Base-by-base conservation (phyloP, 2,113 vertebrate genomes). In the Poeciliopsis prolifica region DNA sequence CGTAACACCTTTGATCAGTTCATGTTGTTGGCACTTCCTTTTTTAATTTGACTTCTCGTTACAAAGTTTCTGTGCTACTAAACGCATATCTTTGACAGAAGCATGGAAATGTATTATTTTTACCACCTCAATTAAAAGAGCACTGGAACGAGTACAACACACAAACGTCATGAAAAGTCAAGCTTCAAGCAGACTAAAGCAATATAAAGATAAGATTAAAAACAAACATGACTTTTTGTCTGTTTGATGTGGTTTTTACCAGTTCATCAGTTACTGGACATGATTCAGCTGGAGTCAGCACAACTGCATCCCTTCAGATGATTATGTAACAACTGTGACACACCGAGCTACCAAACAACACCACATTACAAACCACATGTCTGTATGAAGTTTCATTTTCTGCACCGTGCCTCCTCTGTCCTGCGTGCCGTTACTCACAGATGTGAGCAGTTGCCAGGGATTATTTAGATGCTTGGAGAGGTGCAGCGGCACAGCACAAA, bases 301-400 rank as follows among this genome's bases (percentile, higher is more conserved):
- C 9, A 58, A 30, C 48, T 9, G 22, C 11, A 17, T 31, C 17
- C 67, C 19, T 14, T 29, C 24, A 29, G 5, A 24, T n/a, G 2
- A 30, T 51, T 33, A 33, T n/a, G 12, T 58, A 58, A 69, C 10
- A 58, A 69, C 9, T 33, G 29, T 24, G 68, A 58, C 29, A 69
- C 33, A 54, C 19, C 29, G 4, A 22, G 35, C 29, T 3, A 26
- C 48, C 33, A 72, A 61, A 75, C 22, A 54, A 75, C 22, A 54
- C 11, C 22, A 24, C 42, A 33, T 67, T 28, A 68, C 68, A 72
- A 58, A 40, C 22, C 15, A 40, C 63, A 13, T 4, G 72, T 33
- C 26, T 33, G 11, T 67, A 22, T 72, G 19, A 84, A 61, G 66
- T 74, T 69, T 79, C 73, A 44, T 66, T 75, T 63, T 40, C 51